A percentile compares a stretch with the other conserved stretches of the same genome.
Conservation (phyloP, 2,888 invertebrate species). For the Troides oblongomaculatus region DNA sequence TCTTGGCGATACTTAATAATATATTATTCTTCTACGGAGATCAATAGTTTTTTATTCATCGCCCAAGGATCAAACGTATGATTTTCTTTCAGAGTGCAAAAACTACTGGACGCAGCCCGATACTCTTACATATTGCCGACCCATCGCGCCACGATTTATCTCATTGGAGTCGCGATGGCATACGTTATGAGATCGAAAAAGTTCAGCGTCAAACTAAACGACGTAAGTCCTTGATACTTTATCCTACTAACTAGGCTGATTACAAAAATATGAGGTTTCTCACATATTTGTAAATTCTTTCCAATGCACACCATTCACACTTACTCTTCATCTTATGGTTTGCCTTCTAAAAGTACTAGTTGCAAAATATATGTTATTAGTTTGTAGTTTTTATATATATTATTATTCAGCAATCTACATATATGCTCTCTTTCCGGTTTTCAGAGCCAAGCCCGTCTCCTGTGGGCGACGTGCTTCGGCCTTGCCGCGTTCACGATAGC, state of each 20-base stretch:
- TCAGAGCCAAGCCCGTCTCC: conserved; percentile 61
- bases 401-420: too few species aligned
- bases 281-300: too few species aligned
- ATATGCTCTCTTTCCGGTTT: neutral
- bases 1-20: too few species aligned
- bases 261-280: too few species aligned
- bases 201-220: conserved; percentile 57
- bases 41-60: too few species aligned
- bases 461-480: conserved; percentile 63
- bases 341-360: too few species aligned
- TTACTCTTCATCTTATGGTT: too few species aligned
- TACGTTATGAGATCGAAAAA: conserved; percentile 70
- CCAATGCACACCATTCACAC: too few species aligned
- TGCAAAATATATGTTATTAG: too few species aligned
- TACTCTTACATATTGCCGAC: conserved; percentile 78
- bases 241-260: neutral
- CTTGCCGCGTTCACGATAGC: conserved; percentile 66
- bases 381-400: neutral
- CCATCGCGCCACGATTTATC: conserved; percentile 78
- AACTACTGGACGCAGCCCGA: conserved; percentile 71
- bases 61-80: neutral
- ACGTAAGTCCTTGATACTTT: conserved; percentile 50
- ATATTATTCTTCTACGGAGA: too few species aligned
- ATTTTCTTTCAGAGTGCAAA: conserved; percentile 65
- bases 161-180: conserved; percentile 77